Evolutionary conservation across 2,888 invertebrate genomes (phyloP).

Genomic region (Ceriagrion tenellum): DNA sequence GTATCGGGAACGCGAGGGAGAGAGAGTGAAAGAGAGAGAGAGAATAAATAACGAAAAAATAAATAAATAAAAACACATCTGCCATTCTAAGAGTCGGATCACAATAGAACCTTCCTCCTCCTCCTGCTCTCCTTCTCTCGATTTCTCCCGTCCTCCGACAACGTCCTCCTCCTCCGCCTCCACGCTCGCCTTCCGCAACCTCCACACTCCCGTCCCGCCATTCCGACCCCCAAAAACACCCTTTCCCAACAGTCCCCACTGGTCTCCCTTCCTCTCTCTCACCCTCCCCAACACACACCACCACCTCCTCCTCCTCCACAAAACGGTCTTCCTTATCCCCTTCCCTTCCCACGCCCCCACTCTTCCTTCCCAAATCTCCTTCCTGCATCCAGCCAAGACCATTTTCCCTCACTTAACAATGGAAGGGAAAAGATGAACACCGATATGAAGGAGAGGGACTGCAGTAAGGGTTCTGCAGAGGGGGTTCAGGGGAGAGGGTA

Average conservation of each 20-base stretch:
- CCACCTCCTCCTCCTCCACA: neutral
- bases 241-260: neutral
- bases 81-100: conserved; percentile 18
- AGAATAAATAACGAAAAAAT: neutral
- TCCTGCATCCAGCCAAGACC: conserved; percentile 28
- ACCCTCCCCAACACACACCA: neutral
- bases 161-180: too few relatives aligned
- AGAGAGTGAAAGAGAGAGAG: too few relatives aligned
- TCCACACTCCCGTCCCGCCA: too few relatives aligned
- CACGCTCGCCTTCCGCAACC: too few relatives aligned
- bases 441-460: conserved; percentile 10
- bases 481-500: too few relatives aligned
- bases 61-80: neutral
- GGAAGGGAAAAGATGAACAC: conserved; percentile 32
- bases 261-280: neutral
- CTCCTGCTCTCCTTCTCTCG: too few relatives aligned
- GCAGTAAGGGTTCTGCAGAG: neutral
- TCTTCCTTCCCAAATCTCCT: neutral
- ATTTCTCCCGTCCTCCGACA: too few relatives aligned
- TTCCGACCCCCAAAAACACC: too few relatives aligned
- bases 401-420: conserved; percentile 28
- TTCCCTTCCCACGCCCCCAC: neutral
- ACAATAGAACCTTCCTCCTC: neutral
- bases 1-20: conserved; percentile 14
- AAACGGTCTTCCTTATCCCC: neutral